These are phyloP conservation scores for Aleiodes sp. DNA, from an alignment of 1,140 invertebrate species.

Conservation along the genomic window DNA sequence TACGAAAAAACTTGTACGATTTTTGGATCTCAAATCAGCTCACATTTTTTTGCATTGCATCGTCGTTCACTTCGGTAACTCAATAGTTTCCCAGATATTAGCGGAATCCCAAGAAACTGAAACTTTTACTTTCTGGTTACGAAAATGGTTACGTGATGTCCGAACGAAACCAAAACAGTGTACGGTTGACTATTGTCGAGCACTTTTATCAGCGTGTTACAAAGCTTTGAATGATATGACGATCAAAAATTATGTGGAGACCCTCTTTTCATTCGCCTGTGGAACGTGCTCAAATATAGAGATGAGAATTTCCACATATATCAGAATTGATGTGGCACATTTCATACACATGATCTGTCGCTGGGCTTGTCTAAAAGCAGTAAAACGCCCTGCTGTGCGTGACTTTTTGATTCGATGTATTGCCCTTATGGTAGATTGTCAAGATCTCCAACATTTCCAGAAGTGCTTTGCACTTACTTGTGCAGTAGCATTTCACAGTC, in stretches of 20 bases:
- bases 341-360: not conserved
- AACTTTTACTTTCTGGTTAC: not conserved
- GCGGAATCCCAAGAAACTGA: conserved; percentile 10
- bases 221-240: conserved; percentile 17
- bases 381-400: not conserved
- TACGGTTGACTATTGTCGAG: conserved; percentile 12
- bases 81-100: conserved; percentile 5
- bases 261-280: not conserved
- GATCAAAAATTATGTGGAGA: conserved; percentile 8
- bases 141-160: not conserved
- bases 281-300: not conserved
- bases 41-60: too few species aligned
- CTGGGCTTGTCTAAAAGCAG: not conserved
- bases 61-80: too few species aligned
- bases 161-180: not conserved
- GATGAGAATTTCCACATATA: not conserved
- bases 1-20: too few species aligned
- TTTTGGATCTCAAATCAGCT: too few species aligned
- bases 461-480: not conserved
- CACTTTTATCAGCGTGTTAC: conserved; percentile 1
- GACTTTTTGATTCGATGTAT: conserved; percentile 20
- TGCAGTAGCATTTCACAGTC: not conserved
- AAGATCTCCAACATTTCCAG: not conserved
- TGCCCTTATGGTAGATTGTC: conserved; percentile 8
- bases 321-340: conserved; percentile 25